Base-by-base conservation (phyloP, 2,888 invertebrate species). In the Microplitis deprimator region DNA sequence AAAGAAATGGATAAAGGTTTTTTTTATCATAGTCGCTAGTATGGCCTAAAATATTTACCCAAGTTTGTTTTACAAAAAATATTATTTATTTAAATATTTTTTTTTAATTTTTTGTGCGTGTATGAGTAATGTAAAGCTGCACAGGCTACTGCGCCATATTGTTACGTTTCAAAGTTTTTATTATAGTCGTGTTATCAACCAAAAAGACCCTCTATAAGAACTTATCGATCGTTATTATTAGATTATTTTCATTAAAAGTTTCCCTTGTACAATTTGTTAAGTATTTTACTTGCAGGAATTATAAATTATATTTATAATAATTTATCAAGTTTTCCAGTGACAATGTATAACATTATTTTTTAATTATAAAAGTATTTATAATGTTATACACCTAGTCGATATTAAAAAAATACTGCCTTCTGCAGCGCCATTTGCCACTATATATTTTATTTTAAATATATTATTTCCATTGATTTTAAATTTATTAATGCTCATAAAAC, bases 101-200 rank as follows among this genome's bases (percentile, higher is more conserved):
- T 5, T 65, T 65, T 29, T 5, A 38, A 62, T 62, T 80, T 80
- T 81, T 77, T 84, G 83, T 84, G 84, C 83, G 82, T 83, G 83
- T 85, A 84, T 84, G 83, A 81, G 84, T 85, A 83, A 85, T 87
- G 85, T 83, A 87, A 88, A 87, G 85, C 85, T 84, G 82, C 84
- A 82, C 80, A 84, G 83, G 81, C 84, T 85, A 84, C 81, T 81
- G 80, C 84, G 84, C 83, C 83, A 81, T 85, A 67, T 82, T 75
- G 80, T 29, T 83, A 68, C 61, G 60, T 70, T 72, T 76, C 20
- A 40, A 17, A 70, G 60, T 68, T 29, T 77, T 29, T 73, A 40
- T 13, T 60, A 61, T 68, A 29, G 62, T 67, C 39, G 10, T 73
- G 17, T 70, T 65, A 77, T 77, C 38, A 74, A 77, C 64, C 73